Conservation (phyloP, 2,888 invertebrate genomes). For the Pachliopta kotzebuea region DNA sequence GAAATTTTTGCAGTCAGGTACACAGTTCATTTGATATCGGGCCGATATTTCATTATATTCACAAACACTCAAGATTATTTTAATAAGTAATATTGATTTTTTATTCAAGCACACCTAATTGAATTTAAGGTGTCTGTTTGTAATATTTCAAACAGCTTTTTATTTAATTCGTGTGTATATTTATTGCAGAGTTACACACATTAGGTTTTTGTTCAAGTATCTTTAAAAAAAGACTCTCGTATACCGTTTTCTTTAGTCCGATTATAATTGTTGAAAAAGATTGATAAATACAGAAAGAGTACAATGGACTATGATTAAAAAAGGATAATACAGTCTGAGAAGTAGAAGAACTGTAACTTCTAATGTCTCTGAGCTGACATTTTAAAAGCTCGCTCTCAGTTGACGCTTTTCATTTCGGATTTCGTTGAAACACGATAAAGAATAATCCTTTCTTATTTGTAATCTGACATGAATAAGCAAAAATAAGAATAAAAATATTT, state of each 20-base stretch:
- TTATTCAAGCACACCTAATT: no score
- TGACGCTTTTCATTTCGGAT: background rate
- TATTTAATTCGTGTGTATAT: no score
- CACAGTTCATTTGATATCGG: background rate
- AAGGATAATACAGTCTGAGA: background rate
- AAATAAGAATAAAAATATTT: background rate
- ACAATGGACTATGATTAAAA: background rate
- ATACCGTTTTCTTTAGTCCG: background rate
- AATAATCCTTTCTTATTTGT: background rate
- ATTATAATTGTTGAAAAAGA: background rate
- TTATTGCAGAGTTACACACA: no score
- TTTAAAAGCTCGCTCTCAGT: background rate
- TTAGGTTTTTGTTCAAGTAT: background rate
- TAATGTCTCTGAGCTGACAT: slow-evolving; percentile 1
- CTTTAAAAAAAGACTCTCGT: background rate
- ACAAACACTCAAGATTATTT: no score
- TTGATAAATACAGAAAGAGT: background rate
- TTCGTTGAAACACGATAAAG: background rate
- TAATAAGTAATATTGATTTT: no score
- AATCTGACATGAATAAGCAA: background rate
- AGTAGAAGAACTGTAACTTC: background rate
- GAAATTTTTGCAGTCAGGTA: background rate
- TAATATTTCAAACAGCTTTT: no score
- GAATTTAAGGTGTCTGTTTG: no score
- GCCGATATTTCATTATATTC: no score